Evolutionary conservation across 1,140 invertebrate genomes (phyloP).

Genomic region (Helicoverpa armigera): DNA sequence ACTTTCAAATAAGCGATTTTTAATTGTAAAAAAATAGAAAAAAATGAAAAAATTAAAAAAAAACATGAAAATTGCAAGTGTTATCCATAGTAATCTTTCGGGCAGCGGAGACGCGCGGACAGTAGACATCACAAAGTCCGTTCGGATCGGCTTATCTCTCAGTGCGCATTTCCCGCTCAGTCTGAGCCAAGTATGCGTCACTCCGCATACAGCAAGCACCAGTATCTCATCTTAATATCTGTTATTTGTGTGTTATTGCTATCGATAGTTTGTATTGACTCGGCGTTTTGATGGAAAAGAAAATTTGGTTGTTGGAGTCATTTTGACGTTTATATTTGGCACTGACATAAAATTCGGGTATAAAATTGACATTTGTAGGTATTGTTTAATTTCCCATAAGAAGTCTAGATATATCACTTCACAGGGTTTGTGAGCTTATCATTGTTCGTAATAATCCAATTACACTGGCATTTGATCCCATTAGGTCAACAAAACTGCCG

Average conservation of each 20-base stretch:
- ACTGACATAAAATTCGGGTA: too few relatives aligned
- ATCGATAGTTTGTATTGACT: neutral
- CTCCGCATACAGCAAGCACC: slow-evolving; percentile 45
- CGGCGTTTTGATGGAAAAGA: neutral
- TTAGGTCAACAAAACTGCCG: too few relatives aligned
- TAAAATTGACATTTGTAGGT: too few relatives aligned
- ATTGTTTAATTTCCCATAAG: too few relatives aligned
- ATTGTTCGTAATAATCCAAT: too few relatives aligned
- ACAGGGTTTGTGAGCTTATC: too few relatives aligned
- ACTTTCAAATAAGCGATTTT: too few relatives aligned
- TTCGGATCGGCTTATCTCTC: slow-evolving; percentile 80
- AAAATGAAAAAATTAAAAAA: too few relatives aligned
- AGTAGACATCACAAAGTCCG: slow-evolving; percentile 84
- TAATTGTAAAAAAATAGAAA: too few relatives aligned
- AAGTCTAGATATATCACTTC: too few relatives aligned
- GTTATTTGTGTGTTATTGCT: slow-evolving; percentile 35
- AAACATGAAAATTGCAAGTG: neutral
- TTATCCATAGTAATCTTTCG: slow-evolving; percentile 58
- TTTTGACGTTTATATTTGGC: too few relatives aligned
- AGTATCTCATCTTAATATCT: slow-evolving; percentile 47
- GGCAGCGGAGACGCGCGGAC: slow-evolving; percentile 79
- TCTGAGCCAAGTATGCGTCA: slow-evolving; percentile 77
- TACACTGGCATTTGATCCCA: too few relatives aligned
- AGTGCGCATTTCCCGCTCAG: slow-evolving; percentile 78
- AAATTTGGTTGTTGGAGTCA: neutral